A percentile compares a stretch with the other conserved stretches of the same genome.
These are phyloP conservation scores for Ditula angustiorana DNA, from an alignment of 2,888 invertebrate species.

Conservation along the genomic window DNA sequence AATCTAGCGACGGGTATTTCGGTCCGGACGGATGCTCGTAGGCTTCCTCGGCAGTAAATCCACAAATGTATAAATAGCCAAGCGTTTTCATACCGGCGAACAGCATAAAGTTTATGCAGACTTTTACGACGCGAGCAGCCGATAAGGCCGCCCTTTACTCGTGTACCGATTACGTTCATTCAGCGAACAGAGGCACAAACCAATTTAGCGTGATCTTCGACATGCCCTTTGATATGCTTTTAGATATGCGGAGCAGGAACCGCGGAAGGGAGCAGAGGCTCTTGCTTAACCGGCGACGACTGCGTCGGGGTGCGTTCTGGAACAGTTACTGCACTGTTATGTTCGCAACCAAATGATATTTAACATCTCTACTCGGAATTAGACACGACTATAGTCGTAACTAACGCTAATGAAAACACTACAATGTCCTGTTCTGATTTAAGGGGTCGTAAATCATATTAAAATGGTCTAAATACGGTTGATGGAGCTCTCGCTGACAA, in stretches of 20 bases:
- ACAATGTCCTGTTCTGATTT: constrained; percentile 26
- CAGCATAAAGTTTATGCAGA: constrained; percentile 60
- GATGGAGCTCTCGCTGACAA: constrained; percentile 13
- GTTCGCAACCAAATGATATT: constrained; percentile 33
- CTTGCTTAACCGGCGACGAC: constrained; percentile 7
- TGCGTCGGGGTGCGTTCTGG: constrained; percentile 29
- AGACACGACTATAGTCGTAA: constrained; percentile 24
- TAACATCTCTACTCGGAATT: constrained; percentile 36
- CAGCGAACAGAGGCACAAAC: constrained; percentile 50
- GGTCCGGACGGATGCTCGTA: constrained; percentile 74
- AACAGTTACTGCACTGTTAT: constrained; percentile 34
- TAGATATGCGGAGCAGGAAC: constrained; percentile 8
- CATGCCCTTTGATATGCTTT: constrained; percentile 30
- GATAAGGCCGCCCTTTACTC: constrained; percentile 66
- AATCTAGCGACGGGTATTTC: constrained; percentile 80
- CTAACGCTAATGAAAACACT: constrained; percentile 22
- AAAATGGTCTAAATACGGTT: constrained; percentile 13
- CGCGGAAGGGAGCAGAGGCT: background rate
- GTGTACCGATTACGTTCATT: constrained; percentile 61
- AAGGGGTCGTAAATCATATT: constrained; percentile 28
- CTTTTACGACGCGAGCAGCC: constrained; percentile 64
- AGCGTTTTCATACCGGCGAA: constrained; percentile 60
- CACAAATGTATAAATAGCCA: constrained; percentile 74
- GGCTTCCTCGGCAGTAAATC: constrained; percentile 75
- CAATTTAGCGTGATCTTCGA: constrained; percentile 42